Percentiles rank a stretch among this genome's conserved stretches.
phyloP scores from a whole-genome alignment of 2,888 invertebrate genomes.

The Drosophila austrosaltans region DNA sequence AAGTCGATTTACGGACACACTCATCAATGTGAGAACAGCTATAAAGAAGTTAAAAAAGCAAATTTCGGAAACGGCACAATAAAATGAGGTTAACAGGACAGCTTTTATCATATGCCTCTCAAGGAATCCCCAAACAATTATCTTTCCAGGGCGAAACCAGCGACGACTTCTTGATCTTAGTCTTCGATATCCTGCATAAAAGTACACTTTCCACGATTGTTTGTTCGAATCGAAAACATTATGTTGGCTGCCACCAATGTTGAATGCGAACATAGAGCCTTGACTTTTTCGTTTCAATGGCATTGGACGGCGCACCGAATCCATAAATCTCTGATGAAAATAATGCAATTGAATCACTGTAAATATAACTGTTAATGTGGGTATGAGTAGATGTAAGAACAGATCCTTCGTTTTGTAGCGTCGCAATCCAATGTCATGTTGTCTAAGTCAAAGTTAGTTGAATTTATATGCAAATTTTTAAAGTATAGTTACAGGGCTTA shows the following conservation, averaged over 20 bases:
- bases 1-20: constrained; percentile 89
- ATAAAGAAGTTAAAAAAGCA: constrained; percentile 93
- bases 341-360: constrained; percentile 99
- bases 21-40: constrained; percentile 88
- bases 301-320: constrained; percentile 78
- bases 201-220: constrained; percentile 25
- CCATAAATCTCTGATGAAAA: constrained; percentile 97
- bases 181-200: constrained; percentile 41
- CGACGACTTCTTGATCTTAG: constrained; percentile 47
- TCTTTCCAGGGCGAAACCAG: constrained; percentile 63
- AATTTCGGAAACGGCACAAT: constrained; percentile 89
- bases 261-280: not conserved
- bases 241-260: not conserved
- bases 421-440: constrained; percentile 96
- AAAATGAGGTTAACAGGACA: constrained; percentile 91
- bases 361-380: constrained; percentile 97
- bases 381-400: constrained; percentile 95
- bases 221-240: not conserved
- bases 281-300: constrained; percentile 5
- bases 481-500: constrained; percentile 52
- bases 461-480: not conserved
- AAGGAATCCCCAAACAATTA: constrained; percentile 90
- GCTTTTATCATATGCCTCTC: constrained; percentile 97
- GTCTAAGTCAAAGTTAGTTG: constrained; percentile 85
- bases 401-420: constrained; percentile 93